Evolutionary conservation across 2,888 invertebrate species (phyloP).

Genomic region (Macrophya alboannulata): DNA sequence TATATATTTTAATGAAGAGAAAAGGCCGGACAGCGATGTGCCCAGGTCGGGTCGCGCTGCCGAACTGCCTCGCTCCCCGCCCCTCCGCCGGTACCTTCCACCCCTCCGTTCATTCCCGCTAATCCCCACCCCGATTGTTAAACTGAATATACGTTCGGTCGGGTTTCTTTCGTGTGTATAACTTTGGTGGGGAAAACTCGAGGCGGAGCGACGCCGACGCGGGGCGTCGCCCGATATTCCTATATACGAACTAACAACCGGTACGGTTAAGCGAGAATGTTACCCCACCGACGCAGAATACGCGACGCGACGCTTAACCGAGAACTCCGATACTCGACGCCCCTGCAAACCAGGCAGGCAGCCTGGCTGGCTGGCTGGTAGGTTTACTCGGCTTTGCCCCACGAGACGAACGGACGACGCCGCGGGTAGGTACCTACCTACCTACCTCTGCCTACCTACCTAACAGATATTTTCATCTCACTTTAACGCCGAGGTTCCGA

Average conservation of each 20-base stretch:
- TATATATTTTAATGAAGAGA: slow-evolving; percentile 79
- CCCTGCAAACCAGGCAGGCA: slow-evolving; percentile 6
- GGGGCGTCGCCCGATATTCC: slow-evolving; percentile 45
- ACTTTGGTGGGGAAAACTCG: slow-evolving; percentile 32
- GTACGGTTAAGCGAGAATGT: not conserved
- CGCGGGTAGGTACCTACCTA: too few species aligned
- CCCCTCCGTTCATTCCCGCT: slow-evolving; percentile 67
- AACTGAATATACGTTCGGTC: not conserved
- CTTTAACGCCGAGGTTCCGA: not conserved
- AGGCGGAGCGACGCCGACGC: slow-evolving; percentile 47
- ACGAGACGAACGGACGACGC: too few species aligned
- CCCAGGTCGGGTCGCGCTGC: slow-evolving; percentile 80
- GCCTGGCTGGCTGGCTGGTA: not conserved
- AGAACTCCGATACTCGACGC: slow-evolving; percentile 50
- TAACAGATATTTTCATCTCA: not conserved
- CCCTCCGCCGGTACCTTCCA: slow-evolving; percentile 74
- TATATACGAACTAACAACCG: not conserved
- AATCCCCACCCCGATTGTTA: slow-evolving; percentile 41
- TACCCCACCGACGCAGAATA: slow-evolving; percentile 10
- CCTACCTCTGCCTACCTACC: not conserved
- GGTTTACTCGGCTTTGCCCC: too few species aligned
- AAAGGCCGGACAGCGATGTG: slow-evolving; percentile 80
- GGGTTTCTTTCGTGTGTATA: not conserved
- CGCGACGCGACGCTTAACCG: slow-evolving; percentile 22
- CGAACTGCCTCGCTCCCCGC: slow-evolving; percentile 79